Evolutionary conservation across 2,113 vertebrate genomes (phyloP), one percentile per base, ranked within the genome.

Genomic region (Otus sunia): DNA sequence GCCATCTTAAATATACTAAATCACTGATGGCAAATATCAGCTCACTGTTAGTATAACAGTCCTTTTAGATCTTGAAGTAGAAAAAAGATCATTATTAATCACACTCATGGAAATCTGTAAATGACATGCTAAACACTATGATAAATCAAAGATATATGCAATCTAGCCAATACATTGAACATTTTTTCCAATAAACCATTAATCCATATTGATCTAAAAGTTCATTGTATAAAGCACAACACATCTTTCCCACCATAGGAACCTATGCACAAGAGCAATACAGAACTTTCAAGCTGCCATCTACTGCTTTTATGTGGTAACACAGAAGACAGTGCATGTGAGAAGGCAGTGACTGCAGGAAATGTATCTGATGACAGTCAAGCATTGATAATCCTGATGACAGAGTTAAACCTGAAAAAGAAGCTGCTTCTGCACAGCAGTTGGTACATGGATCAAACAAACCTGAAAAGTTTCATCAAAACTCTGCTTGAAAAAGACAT

Each of bases 281-380:
- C 6, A 60, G 85, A 77, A 88, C 62, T 88, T 96, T 43, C 25
- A 90, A 96, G 75, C 67, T 94, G 95, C 90, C 90, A 92, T 90
- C 92, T 95, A 62, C 91, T 91, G 91, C 79, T 91, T 37, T 30
- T 90, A 27, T 0, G 1, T 36, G 85, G 90, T 88, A 95, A 88
- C 77, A 96, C 62, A 96, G 85, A 93, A 62, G 37, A 49, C 6
- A 9, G 2, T 5, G 34, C 62, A 66, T 2, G 4, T 29, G 16
- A 90, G 41, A 87, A 78, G 6, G 27, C 15, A 66, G 49, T 12
- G 58, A 62, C 27, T 68, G 64, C 10, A 62, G 41, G 52, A 52
- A 63, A 75, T 15, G 4, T 32, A 58, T n/a, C 23, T 66, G 21
- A 36, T 23, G 32, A 36, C 21, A 88, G 29, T 39, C 52, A 72